phyloP scores from a whole-genome alignment of 1,140 invertebrate genomes.

The Samia ricini region DNA sequence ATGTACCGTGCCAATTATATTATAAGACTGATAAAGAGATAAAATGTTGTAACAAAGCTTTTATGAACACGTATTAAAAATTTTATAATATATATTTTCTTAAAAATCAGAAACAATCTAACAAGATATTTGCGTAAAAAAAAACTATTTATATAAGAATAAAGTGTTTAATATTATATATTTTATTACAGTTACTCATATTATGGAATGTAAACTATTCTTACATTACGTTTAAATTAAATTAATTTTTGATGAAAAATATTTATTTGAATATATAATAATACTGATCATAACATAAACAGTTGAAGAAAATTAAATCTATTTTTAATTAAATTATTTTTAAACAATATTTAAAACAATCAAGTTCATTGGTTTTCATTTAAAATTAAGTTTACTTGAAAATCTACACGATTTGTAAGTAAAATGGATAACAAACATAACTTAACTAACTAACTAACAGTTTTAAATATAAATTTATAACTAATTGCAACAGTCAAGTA shows the following conservation, averaged over 20 bases:
- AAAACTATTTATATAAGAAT: too few species aligned
- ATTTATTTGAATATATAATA: slow-evolving; percentile 24
- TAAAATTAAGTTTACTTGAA: slow-evolving; percentile 1
- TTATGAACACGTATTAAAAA: too few species aligned
- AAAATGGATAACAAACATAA: neutral
- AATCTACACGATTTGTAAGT: slow-evolving; percentile 2
- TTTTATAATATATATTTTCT: too few species aligned
- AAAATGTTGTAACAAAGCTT: too few species aligned
- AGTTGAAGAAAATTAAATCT: slow-evolving; percentile 11
- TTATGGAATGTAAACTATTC: neutral
- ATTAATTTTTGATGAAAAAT: neutral
- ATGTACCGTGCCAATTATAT: neutral
- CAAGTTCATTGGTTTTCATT: slow-evolving; percentile 25
- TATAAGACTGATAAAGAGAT: too few species aligned
- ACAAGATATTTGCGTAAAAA: too few species aligned
- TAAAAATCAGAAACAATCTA: too few species aligned
- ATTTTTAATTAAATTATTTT: neutral
- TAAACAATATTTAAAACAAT: neutral
- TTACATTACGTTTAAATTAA: too few species aligned
- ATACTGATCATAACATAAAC: slow-evolving; percentile 53
- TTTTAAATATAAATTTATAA: neutral
- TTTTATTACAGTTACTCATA: neutral
- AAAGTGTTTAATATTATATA: neutral
- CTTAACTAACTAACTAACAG: neutral
- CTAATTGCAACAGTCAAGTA: slow-evolving; percentile 12